Evolutionary conservation across 2,888 invertebrate species (phyloP).

Genomic region (Monopis laevigella): DNA sequence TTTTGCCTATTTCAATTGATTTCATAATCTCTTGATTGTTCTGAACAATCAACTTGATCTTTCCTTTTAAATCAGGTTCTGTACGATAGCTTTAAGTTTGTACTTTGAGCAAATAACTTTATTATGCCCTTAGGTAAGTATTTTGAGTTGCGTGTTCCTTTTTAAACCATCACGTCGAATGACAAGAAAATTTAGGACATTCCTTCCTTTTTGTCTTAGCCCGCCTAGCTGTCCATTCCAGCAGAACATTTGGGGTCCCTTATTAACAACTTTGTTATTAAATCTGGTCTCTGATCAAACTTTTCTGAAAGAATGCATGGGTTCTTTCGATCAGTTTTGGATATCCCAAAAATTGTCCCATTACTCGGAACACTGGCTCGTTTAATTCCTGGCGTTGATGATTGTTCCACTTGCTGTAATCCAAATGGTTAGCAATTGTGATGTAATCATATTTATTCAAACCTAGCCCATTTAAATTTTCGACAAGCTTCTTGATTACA

Average conservation of each 20-base stretch:
- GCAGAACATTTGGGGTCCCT: neutral
- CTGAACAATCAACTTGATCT: no score
- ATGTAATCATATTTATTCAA: constrained; percentile 4
- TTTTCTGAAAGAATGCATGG: constrained; percentile 9
- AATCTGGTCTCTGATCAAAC: constrained; percentile 3
- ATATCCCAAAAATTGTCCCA: constrained; percentile 9
- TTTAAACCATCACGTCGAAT: constrained; percentile 2
- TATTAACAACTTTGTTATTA: no score
- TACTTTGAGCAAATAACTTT: constrained; percentile 12
- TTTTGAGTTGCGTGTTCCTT: constrained; percentile 4
- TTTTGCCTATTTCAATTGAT: no score
- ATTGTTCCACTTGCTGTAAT: constrained; percentile 12
- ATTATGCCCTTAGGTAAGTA: constrained; percentile 11
- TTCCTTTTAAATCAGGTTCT: no score
- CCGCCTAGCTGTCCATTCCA: constrained; percentile 5
- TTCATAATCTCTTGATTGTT: no score
- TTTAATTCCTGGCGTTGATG: constrained; percentile 7
- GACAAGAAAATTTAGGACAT: constrained; percentile 5
- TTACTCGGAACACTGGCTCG: constrained; percentile 9
- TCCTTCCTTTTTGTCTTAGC: constrained; percentile 12
- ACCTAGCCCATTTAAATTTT: constrained; percentile 3
- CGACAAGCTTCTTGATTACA: constrained; percentile 3
- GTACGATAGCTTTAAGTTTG: no score
- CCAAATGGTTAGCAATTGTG: constrained; percentile 8
- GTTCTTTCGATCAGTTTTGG: constrained; percentile 4